phyloP scores from a whole-genome alignment of 2,888 invertebrate species.

The Notodonta ziczac region DNA sequence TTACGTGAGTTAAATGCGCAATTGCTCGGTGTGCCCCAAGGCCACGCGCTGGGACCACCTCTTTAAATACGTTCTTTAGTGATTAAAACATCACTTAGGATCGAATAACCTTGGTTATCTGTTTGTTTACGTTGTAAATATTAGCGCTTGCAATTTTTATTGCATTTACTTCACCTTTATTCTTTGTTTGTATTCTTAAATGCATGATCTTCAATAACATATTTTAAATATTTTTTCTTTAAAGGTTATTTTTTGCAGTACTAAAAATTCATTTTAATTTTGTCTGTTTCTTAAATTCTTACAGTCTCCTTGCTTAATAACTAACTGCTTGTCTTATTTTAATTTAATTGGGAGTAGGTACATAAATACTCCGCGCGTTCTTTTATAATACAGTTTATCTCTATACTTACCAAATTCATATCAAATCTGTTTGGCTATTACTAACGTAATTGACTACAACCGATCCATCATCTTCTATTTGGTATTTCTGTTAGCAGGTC shows the following conservation, averaged over 20 bases:
- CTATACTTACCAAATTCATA: too few relatives aligned
- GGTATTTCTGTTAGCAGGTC: not conserved
- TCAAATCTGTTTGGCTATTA: too few relatives aligned
- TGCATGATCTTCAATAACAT: not conserved
- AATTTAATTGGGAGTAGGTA: too few relatives aligned
- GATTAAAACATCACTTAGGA: constrained; percentile 7
- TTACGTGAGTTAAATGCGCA: constrained; percentile 51
- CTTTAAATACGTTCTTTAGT: constrained; percentile 16
- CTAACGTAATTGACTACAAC: too few relatives aligned
- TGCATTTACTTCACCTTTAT: constrained; percentile 19
- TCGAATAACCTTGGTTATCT: constrained; percentile 10
- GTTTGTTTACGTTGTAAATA: constrained; percentile 12
- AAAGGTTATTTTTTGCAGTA: too few relatives aligned
- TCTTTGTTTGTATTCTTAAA: constrained; percentile 14
- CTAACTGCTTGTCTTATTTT: too few relatives aligned
- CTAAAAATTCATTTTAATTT: too few relatives aligned
- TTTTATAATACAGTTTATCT: too few relatives aligned
- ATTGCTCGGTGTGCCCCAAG: constrained; percentile 65
- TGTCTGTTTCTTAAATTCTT: too few relatives aligned
- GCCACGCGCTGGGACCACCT: constrained; percentile 50
- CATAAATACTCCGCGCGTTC: too few relatives aligned
- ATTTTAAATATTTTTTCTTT: not conserved
- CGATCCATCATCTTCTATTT: too few relatives aligned
- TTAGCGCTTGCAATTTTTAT: constrained; percentile 12
- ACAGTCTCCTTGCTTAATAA: too few relatives aligned